Percentiles rank a stretch among this genome's conserved stretches.
These are phyloP conservation scores for Tachysurus vachellii DNA, from an alignment of 2,113 vertebrate species.

Conservation along the genomic window DNA sequence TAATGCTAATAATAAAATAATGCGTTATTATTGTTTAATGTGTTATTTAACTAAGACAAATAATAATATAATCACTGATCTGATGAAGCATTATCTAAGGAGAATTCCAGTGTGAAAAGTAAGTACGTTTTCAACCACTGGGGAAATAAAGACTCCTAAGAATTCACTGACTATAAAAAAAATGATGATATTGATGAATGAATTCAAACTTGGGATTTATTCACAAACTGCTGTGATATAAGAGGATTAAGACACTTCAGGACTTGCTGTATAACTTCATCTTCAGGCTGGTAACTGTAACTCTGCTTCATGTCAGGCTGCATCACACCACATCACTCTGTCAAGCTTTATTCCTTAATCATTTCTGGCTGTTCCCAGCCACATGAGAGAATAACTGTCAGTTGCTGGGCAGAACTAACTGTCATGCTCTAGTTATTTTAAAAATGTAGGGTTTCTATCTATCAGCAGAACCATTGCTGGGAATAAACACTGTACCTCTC, in stretches of 20 bases:
- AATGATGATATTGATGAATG: background rate
- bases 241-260: background rate
- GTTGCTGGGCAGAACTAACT: background rate
- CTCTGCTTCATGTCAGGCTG: background rate
- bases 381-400: background rate
- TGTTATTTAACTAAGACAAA: too few relatives aligned
- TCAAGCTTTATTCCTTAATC: background rate
- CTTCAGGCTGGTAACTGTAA: background rate
- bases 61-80: too few relatives aligned
- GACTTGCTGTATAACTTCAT: background rate
- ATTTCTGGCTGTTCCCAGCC: background rate
- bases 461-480: background rate
- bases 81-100: too few relatives aligned
- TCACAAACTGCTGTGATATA: background rate
- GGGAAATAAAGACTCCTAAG: background rate
- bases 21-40: too few relatives aligned
- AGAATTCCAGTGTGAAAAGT: too few relatives aligned
- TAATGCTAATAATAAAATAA: too few relatives aligned
- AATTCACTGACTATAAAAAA: background rate
- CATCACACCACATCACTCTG: background rate
- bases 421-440: background rate
- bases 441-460: background rate
- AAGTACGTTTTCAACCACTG: background rate
- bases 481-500: constrained; percentile 79
- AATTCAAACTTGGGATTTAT: background rate